Evolutionary conservation across 2,888 invertebrate species (phyloP), one percentile per base, ranked within the genome.

Genomic region (Thyatira batis): DNA sequence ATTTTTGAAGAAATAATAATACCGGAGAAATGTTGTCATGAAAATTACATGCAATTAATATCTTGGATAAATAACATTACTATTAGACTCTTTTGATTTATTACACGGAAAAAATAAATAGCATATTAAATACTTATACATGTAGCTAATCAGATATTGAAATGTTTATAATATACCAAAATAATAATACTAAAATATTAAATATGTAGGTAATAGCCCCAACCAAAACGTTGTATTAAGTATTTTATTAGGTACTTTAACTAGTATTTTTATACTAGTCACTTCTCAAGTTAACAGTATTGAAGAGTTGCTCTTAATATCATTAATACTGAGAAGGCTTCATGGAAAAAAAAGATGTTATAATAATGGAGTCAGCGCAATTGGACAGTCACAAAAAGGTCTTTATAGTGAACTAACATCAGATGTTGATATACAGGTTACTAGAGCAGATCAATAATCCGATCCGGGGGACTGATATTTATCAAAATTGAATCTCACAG

Each of bases 401-500:
- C 74, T 75, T 82, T 84, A 80, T 84, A 76, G 73, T 72, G 67
- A 71, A 70, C 69, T 70, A 70, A 64, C 66, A 76, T 76, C 73
- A 61, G 73, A 76, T 76, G 78, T 77, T 76, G 81, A 76, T 83
- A 82, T 80, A 80, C 76, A 69, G 85, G 85, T 87, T 76, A 87
- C 80, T 82, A 60, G 87, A 80, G 63, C 84, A 85, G 78, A 83
- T 85, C 74, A 72, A 68, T 73, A 65, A 67, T 70, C 65, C 73
- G 80, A 79, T 80, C 67, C 57, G 67, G 58, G 71, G 74, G 80
- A 78, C 75, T 73, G 80, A 83, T 84, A 80, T 72, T 79, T 82
- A 89, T 88, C 86, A 74, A 84, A 88, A 84, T 86, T 85, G 79
- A 80, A 86, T 84, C 82, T 82, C 84, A 60, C 86, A 82, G 85